These are phyloP conservation scores for Cololabis saira DNA, from an alignment of 2,113 vertebrate genomes.

Conservation along the genomic window DNA sequence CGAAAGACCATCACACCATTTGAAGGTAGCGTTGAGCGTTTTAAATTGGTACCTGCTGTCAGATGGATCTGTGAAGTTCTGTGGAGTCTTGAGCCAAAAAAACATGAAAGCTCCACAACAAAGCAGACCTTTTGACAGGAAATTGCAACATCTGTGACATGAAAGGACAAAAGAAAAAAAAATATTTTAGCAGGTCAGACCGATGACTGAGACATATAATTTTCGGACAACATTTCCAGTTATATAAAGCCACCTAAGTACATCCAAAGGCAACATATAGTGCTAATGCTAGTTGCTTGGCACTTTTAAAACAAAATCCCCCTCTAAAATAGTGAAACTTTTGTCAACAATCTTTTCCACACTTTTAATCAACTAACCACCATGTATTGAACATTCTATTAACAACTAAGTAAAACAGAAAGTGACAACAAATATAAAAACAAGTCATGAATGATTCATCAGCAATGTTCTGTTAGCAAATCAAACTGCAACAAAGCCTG, in stretches of 20 bases:
- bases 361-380: neutral
- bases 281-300: neutral
- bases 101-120: slow-evolving; percentile 53
- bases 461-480: neutral
- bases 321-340: no score
- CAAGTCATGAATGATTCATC: neutral
- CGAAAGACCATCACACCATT: neutral
- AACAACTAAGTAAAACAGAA: neutral
- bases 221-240: neutral
- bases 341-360: neutral
- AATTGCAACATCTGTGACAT: slow-evolving; percentile 19
- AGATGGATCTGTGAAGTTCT: slow-evolving; percentile 32
- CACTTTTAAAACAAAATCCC: no score
- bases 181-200: neutral
- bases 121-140: slow-evolving; percentile 47
- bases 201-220: slow-evolving; percentile 14
- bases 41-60: slow-evolving; percentile 26
- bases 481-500: neutral
- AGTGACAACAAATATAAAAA: neutral
- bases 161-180: neutral
- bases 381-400: neutral
- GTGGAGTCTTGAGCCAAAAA: slow-evolving; percentile 20
- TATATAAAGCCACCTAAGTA: neutral
- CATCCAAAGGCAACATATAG: neutral
- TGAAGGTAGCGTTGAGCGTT: slow-evolving; percentile 4